Percentiles rank a stretch among this genome's conserved stretches.
phyloP scores from a whole-genome alignment of 1,140 invertebrate species.

The Drosophila virilis region DNA sequence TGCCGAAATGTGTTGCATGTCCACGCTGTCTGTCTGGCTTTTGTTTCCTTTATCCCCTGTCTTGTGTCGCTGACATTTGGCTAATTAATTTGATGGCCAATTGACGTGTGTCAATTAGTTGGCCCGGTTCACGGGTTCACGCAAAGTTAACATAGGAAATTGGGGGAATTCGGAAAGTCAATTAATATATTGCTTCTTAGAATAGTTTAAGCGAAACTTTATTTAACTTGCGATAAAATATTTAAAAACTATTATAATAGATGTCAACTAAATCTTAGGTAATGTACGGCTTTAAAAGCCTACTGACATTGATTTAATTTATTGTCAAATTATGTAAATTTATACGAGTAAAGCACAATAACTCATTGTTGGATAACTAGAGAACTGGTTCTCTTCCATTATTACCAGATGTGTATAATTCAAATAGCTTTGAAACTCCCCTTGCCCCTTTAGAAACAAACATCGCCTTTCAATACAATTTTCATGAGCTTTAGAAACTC shows the following conservation, averaged over 20 bases:
- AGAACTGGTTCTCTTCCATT: not conserved
- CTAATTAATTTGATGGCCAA: slow-evolving; percentile 62
- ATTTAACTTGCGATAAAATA: not conserved
- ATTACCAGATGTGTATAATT: not conserved
- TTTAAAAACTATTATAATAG: slow-evolving; percentile 7
- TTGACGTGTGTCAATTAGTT: slow-evolving; percentile 68
- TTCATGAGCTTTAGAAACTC: not conserved
- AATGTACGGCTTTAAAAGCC: not conserved
- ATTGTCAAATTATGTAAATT: slow-evolving; percentile 25
- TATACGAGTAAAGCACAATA: not conserved
- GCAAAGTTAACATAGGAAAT: not conserved
- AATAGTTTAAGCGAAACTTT: not conserved
- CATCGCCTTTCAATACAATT: not conserved
- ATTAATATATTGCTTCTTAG: not conserved
- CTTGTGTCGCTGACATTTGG: slow-evolving; percentile 1
- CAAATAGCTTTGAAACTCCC: not conserved
- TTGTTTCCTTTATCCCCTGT: slow-evolving; percentile 1
- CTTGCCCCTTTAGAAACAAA: no score
- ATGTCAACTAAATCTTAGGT: slow-evolving; percentile 2
- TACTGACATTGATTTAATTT: slow-evolving; percentile 17
- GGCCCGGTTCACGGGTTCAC: not conserved
- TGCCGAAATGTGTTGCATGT: slow-evolving; percentile 24
- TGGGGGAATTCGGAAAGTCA: not conserved
- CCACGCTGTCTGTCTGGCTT: not conserved
- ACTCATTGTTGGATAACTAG: not conserved